Base-by-base conservation (phyloP, 2,888 invertebrate species). In the Tipula vernalis region DNA sequence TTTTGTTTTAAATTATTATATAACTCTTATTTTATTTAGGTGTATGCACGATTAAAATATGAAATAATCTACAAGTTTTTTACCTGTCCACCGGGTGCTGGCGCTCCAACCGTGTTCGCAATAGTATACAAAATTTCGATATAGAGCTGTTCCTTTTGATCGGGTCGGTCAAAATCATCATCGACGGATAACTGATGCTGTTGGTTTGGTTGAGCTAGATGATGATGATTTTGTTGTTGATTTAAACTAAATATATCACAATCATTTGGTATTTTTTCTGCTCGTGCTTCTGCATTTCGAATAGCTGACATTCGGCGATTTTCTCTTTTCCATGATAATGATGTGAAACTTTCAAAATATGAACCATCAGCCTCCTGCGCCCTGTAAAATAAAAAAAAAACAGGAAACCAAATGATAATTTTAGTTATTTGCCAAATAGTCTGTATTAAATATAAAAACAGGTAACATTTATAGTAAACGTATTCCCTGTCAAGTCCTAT, bases 51-150 rank as follows among this genome's bases (percentile, higher is more conserved):
- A 28, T 71, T 71, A 18, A 71, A 28, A 71, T 28, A 71, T 71
- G 0, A 5, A 5, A 57, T 15, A 15, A 57, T 15, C n/a, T 28
- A 71, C 0, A 10, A 8, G 5, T 51, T 15, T n/a, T 84, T 88
- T 89, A 91, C 91, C 91, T 91, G 96, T 41, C 95, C 95, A 87
- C 95, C 95, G 0, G 95, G 95, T 5, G 95, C 95, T 15, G 95
- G 95, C 0, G 95, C 95, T 5, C 95, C 95, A 36, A 95, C 97
- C 89, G 98, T 97, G 91, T 99, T 98, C 88, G 97, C 96, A 89
- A 99, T 98, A 88, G 98, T 99, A 92, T 98, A 98, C 89, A 99
- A 93, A 88, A 98, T 98, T 92, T 99, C 97, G 87, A 96, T 94
- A 91, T 97, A 97, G 87, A 97, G 92, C 89, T 95, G 94, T 90